Base-by-base conservation (phyloP, 2,113 vertebrate genomes). In the Paralichthys olivaceus region DNA sequence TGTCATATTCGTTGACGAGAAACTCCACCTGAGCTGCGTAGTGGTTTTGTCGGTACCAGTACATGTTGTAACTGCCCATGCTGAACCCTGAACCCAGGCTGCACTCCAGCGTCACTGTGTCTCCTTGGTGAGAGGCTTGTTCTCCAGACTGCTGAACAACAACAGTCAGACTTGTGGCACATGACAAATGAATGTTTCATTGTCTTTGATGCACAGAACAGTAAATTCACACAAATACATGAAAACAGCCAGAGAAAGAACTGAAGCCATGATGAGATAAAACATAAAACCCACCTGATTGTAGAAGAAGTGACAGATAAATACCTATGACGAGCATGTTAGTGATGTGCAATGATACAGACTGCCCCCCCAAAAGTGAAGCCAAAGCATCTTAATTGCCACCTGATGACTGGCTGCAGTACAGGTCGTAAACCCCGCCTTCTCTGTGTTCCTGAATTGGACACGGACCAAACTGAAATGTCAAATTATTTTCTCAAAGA, bases 1-100 rank as follows among this genome's bases (percentile, higher is more conserved):
- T 0, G 0, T 90, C 86, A 0, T 84, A 72, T 69, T 94, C 90
- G 19, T 67, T 87, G 0, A 49, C 43, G 15, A 94, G 67, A 9
- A 54, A 90, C 47, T 89, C 22, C 0, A 94, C 0, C 0, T 72
- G 59, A 2, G 76, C 76, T 7, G 84, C 72, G 0, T 67, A 15
- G 53, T 60, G 59, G 0, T 51, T 55, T 7, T 84, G 88, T 70
- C 61, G 61, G 75, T 93, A 94, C 94, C 93, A 94, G 0, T 47
- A 2, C 93, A 94, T 94, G 12, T 75, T 90, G 13, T 83, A 58
- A 78, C 90, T 88, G 70, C 15, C 0, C 90, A 94, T 93, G 63
- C 70, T 72, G 12, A 40, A 9, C 22, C 78, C 89, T 19, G 51
- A 1, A 23, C 78, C 79, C 66, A 92, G 26, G 49, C 57, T 84